These are phyloP conservation scores for Caenorhabditis japonica DNA, from an alignment of 2,888 invertebrate genomes.

Conservation along the genomic window DNA sequence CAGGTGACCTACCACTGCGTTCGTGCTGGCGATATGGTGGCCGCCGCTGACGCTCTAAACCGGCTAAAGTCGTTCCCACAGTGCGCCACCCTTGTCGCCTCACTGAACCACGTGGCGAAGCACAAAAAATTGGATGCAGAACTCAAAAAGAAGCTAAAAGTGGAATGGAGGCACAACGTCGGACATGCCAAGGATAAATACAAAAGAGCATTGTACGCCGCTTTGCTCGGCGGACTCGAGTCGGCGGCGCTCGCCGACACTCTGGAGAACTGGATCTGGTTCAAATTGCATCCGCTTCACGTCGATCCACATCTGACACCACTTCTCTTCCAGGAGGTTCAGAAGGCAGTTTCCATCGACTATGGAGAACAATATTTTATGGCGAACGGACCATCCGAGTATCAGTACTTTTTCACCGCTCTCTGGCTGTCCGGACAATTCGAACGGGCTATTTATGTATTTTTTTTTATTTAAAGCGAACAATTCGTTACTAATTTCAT, in stretches of 20 bases:
- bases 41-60: constrained; percentile 50
- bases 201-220: constrained; percentile 71
- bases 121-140: constrained; percentile 64
- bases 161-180: constrained; percentile 73
- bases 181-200: constrained; percentile 63
- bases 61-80: constrained; percentile 59
- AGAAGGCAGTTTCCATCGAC: constrained; percentile 71
- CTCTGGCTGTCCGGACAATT: constrained; percentile 74
- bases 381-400: constrained; percentile 64
- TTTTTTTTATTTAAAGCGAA: not conserved
- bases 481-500: not conserved
- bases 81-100: constrained; percentile 61
- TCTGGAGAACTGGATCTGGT: constrained; percentile 77
- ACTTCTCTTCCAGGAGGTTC: constrained; percentile 69
- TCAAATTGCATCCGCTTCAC: constrained; percentile 66
- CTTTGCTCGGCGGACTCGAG: constrained; percentile 70
- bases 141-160: constrained; percentile 67
- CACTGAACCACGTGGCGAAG: constrained; percentile 59
- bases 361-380: constrained; percentile 75
- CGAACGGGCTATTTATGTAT: constrained; percentile 72
- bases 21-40: constrained; percentile 61
- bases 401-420: constrained; percentile 70
- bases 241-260: constrained; percentile 58
- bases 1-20: constrained; percentile 63
- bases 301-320: constrained; percentile 65